Base-by-base conservation (phyloP, 2,888 invertebrate species). In the Odontothrips loti region DNA sequence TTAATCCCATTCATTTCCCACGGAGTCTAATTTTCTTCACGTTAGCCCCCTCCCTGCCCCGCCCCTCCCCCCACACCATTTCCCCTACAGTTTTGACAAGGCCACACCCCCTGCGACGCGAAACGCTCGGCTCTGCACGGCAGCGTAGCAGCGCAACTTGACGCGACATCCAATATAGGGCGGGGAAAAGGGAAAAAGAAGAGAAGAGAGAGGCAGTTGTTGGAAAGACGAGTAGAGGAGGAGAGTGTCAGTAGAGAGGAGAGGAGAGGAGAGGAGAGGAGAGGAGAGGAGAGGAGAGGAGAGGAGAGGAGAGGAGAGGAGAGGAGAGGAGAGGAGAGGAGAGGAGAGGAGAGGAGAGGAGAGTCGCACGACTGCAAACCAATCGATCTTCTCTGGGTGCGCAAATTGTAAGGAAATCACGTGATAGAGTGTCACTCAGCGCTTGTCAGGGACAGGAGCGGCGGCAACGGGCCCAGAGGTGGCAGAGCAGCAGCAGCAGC, bases 391-490 rank as follows among this genome's bases (percentile, higher is more conserved):
- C 68, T n/a, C 68, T 43, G 34, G 2, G 34, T 1, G 68, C 23
- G 68, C 23, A 75, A 75, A 75, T 75, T 75, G 68, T 27, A 27
- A 75, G 68, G 68, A 75, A 75, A 75, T 27, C 68, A 75, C 68
- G 68, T 75, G 68, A 75, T 75, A 75, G 23, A 27, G 68, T 75
- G 68, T 75, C 68, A 75, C 68, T 75, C 68, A 75, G 68, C 58
- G 68, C 68, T 23, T 10, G 58, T 58, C 58, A 58, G 58, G 58
- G 15, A 15, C 58, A 58, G 58, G 15, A 17, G 58, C 0, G 15
- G 2, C 15, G 20, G 34, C n/a, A n/a, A n/a, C n/a, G n/a, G n/a
- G n/a, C n/a, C n/a, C n/a, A n/a, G n/a, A n/a, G n/a, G n/a, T n/a
- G n/a, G n/a, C n/a, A n/a, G n/a, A n/a, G n/a, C n/a, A n/a, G n/a